phyloP scores from a whole-genome alignment of 2,888 invertebrate genomes.

The Eulithis testata region DNA sequence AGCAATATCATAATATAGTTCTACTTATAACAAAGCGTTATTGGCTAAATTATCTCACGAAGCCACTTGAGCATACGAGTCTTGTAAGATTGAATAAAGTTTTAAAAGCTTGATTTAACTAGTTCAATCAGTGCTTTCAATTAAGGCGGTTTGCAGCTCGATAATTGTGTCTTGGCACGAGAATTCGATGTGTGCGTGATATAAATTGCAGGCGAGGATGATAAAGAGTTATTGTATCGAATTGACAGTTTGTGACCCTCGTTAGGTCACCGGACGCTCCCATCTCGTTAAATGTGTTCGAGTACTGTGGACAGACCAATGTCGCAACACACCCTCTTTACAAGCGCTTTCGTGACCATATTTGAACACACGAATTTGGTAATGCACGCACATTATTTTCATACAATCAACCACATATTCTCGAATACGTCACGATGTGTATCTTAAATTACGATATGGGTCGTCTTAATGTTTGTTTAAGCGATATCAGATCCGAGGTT shows the following conservation, averaged over 20 bases:
- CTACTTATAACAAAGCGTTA: slow-evolving; percentile 41
- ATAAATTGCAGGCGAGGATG: slow-evolving; percentile 42
- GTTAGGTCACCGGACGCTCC: slow-evolving; percentile 58
- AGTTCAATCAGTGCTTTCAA: slow-evolving; percentile 37
- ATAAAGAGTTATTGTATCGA: slow-evolving; percentile 54
- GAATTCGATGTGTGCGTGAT: slow-evolving; percentile 43
- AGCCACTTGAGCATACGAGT: slow-evolving; percentile 15
- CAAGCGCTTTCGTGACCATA: slow-evolving; percentile 42
- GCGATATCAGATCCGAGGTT: slow-evolving; percentile 11
- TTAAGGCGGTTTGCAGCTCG: slow-evolving; percentile 31
- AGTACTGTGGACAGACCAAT: slow-evolving; percentile 46
- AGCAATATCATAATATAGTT: slow-evolving; percentile 47
- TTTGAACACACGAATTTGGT: slow-evolving; percentile 43
- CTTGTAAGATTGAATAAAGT: slow-evolving; percentile 17
- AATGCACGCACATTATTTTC: slow-evolving; percentile 39
- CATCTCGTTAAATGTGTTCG: slow-evolving; percentile 55
- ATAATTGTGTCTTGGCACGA: slow-evolving; percentile 39
- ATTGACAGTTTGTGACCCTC: slow-evolving; percentile 60
- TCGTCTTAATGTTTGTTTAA: slow-evolving; percentile 30
- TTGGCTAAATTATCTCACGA: slow-evolving; percentile 42
- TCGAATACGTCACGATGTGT: slow-evolving; percentile 37
- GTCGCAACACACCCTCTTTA: slow-evolving; percentile 47
- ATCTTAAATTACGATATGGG: slow-evolving; percentile 30
- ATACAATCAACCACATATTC: slow-evolving; percentile 42
- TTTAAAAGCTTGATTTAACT: slow-evolving; percentile 26